A percentile compares a stretch with the other conserved stretches of the same genome.
These are phyloP conservation scores for Oreochromis grahami DNA, from an alignment of 2,797 vertebrate species.

Conservation along the genomic window DNA sequence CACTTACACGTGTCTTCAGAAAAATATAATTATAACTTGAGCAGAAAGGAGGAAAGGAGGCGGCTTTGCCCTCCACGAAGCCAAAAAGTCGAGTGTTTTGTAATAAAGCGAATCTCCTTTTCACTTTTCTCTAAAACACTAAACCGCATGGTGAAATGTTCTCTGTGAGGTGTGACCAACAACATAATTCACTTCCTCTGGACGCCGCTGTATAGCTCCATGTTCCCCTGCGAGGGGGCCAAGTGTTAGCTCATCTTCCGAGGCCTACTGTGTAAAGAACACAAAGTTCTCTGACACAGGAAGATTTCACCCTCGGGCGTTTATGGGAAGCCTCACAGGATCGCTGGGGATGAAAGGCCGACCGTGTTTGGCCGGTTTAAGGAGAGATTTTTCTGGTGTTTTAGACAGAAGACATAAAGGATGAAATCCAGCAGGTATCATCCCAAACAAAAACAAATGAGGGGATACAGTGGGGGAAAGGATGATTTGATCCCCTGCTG, in stretches of 20 bases:
- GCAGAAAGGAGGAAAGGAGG: background rate
- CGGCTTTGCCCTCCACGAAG: background rate
- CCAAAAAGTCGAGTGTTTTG: background rate
- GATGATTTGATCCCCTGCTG: background rate
- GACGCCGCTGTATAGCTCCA: background rate
- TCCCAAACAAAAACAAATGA: background rate
- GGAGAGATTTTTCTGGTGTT: background rate
- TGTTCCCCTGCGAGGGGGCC: background rate
- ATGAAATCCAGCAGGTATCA: background rate
- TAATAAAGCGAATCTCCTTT: background rate
- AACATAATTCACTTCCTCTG: conserved; percentile 24
- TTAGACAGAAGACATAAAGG: background rate
- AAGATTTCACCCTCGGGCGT: background rate
- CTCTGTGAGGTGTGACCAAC: conserved; percentile 21
- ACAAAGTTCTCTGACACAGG: background rate
- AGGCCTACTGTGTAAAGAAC: background rate
- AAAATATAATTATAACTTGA: background rate
- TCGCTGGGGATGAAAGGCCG: background rate
- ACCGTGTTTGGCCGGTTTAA: background rate
- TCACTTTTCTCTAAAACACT: background rate
- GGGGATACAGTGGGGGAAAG: accelerated
- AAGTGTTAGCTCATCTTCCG: background rate
- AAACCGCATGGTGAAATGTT: background rate
- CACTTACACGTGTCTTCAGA: background rate
- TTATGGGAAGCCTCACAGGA: background rate